Base-by-base conservation (phyloP, 2,888 invertebrate genomes). In the Anorthoa munda region DNA sequence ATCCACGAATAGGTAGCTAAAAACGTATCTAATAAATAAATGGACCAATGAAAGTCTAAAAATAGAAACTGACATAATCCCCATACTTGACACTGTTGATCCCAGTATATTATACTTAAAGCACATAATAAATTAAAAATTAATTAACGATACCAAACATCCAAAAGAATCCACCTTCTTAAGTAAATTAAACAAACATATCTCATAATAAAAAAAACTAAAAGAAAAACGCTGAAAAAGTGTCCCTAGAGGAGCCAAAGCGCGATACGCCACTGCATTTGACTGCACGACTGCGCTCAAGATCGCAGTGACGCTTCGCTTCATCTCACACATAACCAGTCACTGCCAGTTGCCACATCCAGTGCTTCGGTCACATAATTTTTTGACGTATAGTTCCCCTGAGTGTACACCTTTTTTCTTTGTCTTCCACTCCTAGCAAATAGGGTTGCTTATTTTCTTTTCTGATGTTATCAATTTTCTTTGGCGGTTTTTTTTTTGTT, bases 341-440 rank as follows among this genome's bases (percentile, higher is more conserved):
- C 70, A 65, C 66, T 61, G 67, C 70, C 70, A 68, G 78, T 66
- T 65, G 67, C 70, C 70, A 75, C 75, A 71, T 80, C 67, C 70
- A 81, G 70, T 81, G 70, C 87, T 85, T 79, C 88, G 87, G 86
- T 91, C 92, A 91, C 90, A 92, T 93, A 93, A 93, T 93, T 93
- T 92, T 93, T 92, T 93, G 92, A 93, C 90, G 89, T 91, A 94
- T 93, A 87, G 86, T 86, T 86, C 94, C 91, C 93, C 77, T 23
- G 93, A 89, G 93, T 88, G 87, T 90, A 89, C 88, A 90, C 88
- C 86, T 91, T 90, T 82, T 92, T 94, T 92, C 93, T 93, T 93
- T 92, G 91, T 93, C 91, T 91, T 88, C 85, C 77, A 86, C 81
- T 87, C 82, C 85, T 86, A 75, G 81, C 74, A 81, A 88, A 79